Conservation (phyloP, 2,797 vertebrate genomes). For the Syngnathus rostellatus region DNA sequence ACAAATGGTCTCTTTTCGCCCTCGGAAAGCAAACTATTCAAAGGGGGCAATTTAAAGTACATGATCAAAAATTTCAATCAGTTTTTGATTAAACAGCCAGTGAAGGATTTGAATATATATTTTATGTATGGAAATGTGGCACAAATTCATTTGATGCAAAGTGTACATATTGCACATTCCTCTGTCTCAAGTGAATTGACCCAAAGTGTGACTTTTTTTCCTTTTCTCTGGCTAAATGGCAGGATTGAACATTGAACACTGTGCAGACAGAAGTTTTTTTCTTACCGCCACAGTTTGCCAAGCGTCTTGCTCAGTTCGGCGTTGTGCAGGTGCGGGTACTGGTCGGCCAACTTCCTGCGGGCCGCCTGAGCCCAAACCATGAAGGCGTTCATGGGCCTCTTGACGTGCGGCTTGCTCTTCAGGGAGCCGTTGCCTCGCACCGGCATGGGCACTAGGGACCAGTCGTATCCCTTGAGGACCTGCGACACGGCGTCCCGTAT, state of each 20-base stretch:
- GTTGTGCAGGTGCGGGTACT: constrained; percentile 94
- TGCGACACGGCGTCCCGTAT: constrained; percentile 94
- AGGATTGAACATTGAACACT: background rate
- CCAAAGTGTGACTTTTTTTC: background rate
- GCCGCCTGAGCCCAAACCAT: constrained; percentile 95
- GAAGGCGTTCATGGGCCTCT: constrained; percentile 89
- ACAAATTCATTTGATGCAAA: too few relatives aligned
- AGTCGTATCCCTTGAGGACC: constrained; percentile 96
- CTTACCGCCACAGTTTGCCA: constrained; percentile 91
- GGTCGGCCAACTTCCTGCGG: constrained; percentile 85
- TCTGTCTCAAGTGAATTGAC: too few relatives aligned
- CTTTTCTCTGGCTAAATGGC: background rate
- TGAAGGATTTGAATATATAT: too few relatives aligned
- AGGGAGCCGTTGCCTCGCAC: constrained; percentile 80
- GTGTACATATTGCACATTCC: too few relatives aligned
- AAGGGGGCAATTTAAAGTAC: background rate
- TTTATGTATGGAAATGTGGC: too few relatives aligned
- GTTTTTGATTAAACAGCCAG: background rate
- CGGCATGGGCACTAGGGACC: constrained; percentile 95
- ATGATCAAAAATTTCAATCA: background rate
- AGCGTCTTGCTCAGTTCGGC: constrained; percentile 95
- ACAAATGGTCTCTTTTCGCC: constrained; percentile 95
- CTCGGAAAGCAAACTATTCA: constrained; percentile 82
- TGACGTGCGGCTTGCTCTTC: constrained; percentile 91
- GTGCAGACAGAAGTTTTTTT: background rate